A percentile compares a stretch with the other conserved stretches of the same genome.
phyloP scores from a whole-genome alignment of 2,888 invertebrate species.

The Drosophila histrio region DNA sequence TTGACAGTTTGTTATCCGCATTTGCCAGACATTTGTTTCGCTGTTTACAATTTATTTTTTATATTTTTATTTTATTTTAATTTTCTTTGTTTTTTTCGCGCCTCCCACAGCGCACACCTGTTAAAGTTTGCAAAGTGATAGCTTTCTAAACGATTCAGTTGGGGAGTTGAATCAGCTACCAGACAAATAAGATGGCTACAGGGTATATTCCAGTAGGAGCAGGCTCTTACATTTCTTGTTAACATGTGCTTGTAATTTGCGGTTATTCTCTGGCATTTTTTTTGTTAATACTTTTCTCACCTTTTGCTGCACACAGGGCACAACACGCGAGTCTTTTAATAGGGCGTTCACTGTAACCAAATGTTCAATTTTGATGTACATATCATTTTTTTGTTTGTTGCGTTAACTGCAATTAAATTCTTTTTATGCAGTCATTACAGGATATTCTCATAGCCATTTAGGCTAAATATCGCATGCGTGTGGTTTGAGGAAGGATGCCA shows the following conservation, averaged over 20 bases:
- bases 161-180: conserved; percentile 41
- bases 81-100: conserved; percentile 16
- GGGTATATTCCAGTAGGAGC: not conserved
- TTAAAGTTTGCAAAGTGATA: conserved; percentile 51
- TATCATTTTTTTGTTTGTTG: conserved; percentile 9
- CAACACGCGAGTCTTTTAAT: conserved; percentile 6
- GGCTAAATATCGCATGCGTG: conserved; percentile 49
- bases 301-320: conserved; percentile 40
- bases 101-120: conserved; percentile 65
- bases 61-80: conserved; percentile 6
- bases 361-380: conserved; percentile 42
- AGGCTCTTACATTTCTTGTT: not conserved
- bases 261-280: conserved; percentile 45
- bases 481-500: conserved; percentile 40
- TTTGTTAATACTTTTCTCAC: conserved; percentile 73
- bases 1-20: conserved; percentile 82
- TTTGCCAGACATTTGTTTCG: conserved; percentile 59
- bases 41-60: conserved; percentile 12
- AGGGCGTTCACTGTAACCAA: conserved; percentile 34
- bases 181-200: conserved; percentile 14
- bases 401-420: conserved; percentile 46
- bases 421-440: conserved; percentile 39
- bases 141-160: conserved; percentile 58
- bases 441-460: conserved; percentile 39
- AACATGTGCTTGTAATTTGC: conserved; percentile 69